Evolutionary conservation across 2,797 vertebrate species (phyloP).

Genomic region (Rhodeus uyekii): DNA sequence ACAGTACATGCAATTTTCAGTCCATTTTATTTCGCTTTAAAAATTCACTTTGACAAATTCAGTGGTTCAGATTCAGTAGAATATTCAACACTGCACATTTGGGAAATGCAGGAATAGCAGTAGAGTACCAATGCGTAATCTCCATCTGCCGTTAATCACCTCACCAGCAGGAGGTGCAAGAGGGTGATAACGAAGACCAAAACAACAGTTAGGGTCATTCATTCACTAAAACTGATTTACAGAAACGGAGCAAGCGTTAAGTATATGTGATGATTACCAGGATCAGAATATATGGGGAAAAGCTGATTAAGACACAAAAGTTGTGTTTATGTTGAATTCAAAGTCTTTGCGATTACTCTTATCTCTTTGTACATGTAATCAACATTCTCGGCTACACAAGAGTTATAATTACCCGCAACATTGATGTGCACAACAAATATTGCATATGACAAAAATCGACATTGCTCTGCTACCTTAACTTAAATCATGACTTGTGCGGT

Average conservation of each 20-base stretch:
- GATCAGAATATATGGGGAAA: not conserved
- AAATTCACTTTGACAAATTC: not conserved
- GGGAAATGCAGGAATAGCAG: not conserved
- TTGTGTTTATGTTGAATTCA: no score
- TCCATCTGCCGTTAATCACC: not conserved
- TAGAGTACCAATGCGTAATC: not conserved
- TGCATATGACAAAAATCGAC: not conserved
- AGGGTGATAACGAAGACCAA: not conserved
- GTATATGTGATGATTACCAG: not conserved
- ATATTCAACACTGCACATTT: not conserved
- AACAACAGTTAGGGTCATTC: not conserved
- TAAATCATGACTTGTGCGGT: not conserved
- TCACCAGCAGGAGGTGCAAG: not conserved
- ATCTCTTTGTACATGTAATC: not conserved
- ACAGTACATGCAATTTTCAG: not conserved
- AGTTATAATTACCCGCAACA: not conserved
- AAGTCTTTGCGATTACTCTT: not conserved
- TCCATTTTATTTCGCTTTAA: not conserved
- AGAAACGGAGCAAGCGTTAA: not conserved
- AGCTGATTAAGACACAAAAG: not conserved
- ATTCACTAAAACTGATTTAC: not conserved
- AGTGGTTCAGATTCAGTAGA: not conserved
- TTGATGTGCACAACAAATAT: not conserved
- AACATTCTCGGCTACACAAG: not conserved
- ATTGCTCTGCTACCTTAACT: not conserved